A percentile compares a stretch with the other conserved stretches of the same genome.
These are phyloP conservation scores for Erythrocercus mccallii DNA, from an alignment of 2,113 vertebrate species.

Conservation along the genomic window DNA sequence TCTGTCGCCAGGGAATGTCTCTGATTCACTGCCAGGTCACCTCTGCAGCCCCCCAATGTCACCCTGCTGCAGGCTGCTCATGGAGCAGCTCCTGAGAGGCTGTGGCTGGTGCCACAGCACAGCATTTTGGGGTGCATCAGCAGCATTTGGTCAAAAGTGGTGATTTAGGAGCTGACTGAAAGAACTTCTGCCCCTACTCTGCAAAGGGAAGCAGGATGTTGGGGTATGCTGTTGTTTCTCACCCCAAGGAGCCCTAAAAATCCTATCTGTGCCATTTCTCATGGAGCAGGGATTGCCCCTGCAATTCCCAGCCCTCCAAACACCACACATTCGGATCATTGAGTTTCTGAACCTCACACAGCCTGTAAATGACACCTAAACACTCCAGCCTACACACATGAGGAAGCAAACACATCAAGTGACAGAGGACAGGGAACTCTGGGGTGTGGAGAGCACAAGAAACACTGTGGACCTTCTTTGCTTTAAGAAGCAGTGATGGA, in stretches of 20 bases:
- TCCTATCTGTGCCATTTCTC: neutral
- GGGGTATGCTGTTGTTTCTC: neutral
- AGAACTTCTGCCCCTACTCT: neutral
- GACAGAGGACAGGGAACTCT: neutral
- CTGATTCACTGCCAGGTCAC: neutral
- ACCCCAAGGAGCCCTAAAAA: neutral
- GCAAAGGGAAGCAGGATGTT: neutral
- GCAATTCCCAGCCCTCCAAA: neutral
- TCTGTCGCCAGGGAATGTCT: neutral
- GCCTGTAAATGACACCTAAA: neutral
- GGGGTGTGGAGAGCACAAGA: neutral
- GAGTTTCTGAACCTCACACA: neutral
- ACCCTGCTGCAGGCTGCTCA: neutral
- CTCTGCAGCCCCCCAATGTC: neutral
- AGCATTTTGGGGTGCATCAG: neutral
- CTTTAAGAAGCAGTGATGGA: neutral
- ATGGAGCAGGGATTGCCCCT: neutral
- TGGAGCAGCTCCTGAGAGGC: neutral
- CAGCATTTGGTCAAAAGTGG: neutral
- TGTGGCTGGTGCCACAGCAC: neutral
- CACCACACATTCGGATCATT: neutral
- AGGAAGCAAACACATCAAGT: neutral
- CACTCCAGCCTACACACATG: fast-evolving
- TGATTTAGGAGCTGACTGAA: neutral
- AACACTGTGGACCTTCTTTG: neutral